Evolutionary conservation across 2,797 vertebrate genomes (phyloP).

Genomic region (Paedocypris micromegethes): DNA sequence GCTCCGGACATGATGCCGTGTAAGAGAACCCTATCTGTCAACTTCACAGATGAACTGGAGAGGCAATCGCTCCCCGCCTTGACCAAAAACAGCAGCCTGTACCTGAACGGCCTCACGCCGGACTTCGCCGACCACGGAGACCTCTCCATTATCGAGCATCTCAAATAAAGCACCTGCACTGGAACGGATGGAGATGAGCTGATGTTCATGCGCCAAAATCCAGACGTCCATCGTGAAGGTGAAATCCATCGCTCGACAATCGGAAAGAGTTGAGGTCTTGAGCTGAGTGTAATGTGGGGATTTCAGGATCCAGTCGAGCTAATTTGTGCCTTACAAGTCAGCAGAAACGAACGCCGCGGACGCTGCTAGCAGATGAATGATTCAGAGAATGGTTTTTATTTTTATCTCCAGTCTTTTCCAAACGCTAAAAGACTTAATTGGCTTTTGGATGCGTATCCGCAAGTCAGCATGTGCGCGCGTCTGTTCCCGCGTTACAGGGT

Average conservation of each 20-base stretch:
- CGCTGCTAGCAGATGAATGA: slow-evolving; percentile 17
- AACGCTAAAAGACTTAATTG: slow-evolving; percentile 1
- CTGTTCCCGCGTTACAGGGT: slow-evolving; percentile 6
- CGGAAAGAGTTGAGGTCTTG: slow-evolving; percentile 4
- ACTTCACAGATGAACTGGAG: slow-evolving; percentile 78
- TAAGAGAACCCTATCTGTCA: slow-evolving; percentile 77
- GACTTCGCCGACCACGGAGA: slow-evolving; percentile 76
- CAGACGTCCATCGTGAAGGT: slow-evolving; percentile 19
- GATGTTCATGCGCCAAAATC: too few relatives aligned
- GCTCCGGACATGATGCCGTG: slow-evolving; percentile 80
- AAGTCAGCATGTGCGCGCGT: slow-evolving; percentile 6
- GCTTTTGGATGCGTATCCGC: background rate
- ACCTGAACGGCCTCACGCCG: slow-evolving; percentile 78
- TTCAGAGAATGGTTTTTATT: background rate
- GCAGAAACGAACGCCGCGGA: slow-evolving; percentile 7
- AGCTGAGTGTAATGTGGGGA: slow-evolving; percentile 2
- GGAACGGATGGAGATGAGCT: background rate
- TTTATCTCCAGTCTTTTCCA: slow-evolving; percentile 12
- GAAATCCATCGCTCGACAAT: slow-evolving; percentile 12
- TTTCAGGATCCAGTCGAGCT: slow-evolving; percentile 22
- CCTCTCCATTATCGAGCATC: slow-evolving; percentile 79
- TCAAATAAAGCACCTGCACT: slow-evolving; percentile 61
- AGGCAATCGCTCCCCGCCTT: slow-evolving; percentile 69
- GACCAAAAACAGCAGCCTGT: slow-evolving; percentile 75
- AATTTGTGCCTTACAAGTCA: slow-evolving; percentile 36